Percentiles rank a stretch among this genome's conserved stretches.
phyloP scores from a whole-genome alignment of 2,113 vertebrate species.

The Eudorcas thomsonii region DNA sequence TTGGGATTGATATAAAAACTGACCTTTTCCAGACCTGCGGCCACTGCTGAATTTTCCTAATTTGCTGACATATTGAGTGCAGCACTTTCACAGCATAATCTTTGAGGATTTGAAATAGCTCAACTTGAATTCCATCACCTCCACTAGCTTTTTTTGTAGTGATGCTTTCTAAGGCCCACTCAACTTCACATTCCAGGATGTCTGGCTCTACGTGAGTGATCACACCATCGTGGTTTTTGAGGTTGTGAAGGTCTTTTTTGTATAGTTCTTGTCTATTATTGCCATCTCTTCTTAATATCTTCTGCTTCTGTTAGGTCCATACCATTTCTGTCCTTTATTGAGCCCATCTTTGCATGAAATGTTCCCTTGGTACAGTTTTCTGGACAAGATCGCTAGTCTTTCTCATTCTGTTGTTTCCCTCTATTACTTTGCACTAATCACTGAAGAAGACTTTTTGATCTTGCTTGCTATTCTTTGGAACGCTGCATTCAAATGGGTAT shows the following conservation, averaged over 20 bases:
- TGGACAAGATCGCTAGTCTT: not conserved
- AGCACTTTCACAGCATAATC: no score
- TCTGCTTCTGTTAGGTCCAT: not conserved
- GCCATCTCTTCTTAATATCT: not conserved
- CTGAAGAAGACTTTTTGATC: not conserved
- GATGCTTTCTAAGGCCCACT: no score
- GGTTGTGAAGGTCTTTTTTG: no score
- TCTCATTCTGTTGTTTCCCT: not conserved
- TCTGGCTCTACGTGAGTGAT: no score
- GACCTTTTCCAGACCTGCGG: no score
- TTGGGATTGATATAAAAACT: no score
- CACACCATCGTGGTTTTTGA: rapidly evolving
- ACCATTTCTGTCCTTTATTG: not conserved
- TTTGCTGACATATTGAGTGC: no score
- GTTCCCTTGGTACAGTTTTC: not conserved
- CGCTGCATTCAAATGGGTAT: rapidly evolving
- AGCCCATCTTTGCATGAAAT: not conserved
- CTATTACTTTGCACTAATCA: not conserved
- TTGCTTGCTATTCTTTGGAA: not conserved
- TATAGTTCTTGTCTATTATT: not conserved
- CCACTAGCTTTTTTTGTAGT: no score
- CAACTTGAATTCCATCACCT: no score
- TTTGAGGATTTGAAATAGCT: no score
- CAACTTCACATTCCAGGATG: no score
- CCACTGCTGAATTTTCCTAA: no score